phyloP scores from a whole-genome alignment of 2,888 invertebrate species.

The Metallyticus violacea region DNA sequence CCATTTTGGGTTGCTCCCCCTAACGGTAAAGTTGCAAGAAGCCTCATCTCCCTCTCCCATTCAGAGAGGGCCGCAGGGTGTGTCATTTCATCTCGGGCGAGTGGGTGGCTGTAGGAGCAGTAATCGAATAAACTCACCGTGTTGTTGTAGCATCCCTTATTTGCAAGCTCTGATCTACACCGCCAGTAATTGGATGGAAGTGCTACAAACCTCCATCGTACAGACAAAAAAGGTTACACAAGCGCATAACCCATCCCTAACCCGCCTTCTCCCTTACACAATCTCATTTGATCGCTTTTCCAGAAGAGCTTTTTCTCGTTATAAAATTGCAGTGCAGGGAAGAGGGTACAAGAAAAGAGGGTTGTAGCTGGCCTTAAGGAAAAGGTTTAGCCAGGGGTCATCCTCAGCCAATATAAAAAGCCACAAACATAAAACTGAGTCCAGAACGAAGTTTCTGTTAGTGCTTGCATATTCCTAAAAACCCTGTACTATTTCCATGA shows the following conservation, averaged over 20 bases:
- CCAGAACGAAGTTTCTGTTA: too few relatives aligned
- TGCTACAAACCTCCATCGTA: not conserved
- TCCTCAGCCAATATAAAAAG: not conserved
- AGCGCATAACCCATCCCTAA: not conserved
- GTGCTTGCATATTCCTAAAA: too few relatives aligned
- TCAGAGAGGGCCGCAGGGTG: not conserved
- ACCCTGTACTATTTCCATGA: too few relatives aligned
- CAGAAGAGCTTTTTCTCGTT: not conserved
- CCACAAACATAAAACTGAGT: not conserved
- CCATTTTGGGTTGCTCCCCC: not conserved
- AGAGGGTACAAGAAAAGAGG: not conserved
- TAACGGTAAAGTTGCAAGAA: not conserved
- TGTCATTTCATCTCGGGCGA: not conserved
- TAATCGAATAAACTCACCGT: not conserved
- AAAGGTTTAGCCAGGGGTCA: not conserved
- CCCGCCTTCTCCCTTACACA: not conserved
- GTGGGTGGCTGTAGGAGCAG: not conserved
- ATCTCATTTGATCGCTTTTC: not conserved
- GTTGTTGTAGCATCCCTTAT: not conserved
- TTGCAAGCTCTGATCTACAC: not conserved
- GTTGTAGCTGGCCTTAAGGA: not conserved
- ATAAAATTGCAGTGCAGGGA: not conserved
- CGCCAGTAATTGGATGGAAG: conserved; percentile 13
- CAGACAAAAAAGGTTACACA: not conserved
- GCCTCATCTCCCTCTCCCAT: not conserved